Evolutionary conservation across 2,888 invertebrate genomes (phyloP), one percentile per base, ranked within the genome.

Genomic region (Marronus borbonicus): DNA sequence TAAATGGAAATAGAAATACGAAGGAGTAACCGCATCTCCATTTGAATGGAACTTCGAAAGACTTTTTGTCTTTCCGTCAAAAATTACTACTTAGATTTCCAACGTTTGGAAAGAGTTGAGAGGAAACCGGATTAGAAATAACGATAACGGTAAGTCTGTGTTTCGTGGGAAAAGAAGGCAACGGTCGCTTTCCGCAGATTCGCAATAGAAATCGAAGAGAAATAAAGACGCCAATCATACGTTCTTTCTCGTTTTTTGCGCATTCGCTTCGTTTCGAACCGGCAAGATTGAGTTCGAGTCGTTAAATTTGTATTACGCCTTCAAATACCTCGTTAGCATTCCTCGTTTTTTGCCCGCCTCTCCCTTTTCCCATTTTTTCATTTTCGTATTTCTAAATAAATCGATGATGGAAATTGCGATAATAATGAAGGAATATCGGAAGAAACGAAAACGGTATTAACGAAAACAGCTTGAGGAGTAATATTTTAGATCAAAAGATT

Each of bases 251-350:
- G 31, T 36, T 36, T 36, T 36, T 36, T 36, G 3, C 52, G 52
- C 52, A 0, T 52, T n/a, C 52, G 52, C 52, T 52, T n/a, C 52
- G 17, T 52, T 52, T 52, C 2, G n/a, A 17, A 17, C 52, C 12
- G 52, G 52, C 52, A 52, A 52, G 52, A 52, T 52, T 52, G 52
- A 52, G 5, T 52, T 17, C n/a, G n/a, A 14, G 52, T 52, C 52
- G 52, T 52, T 52, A 52, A 52, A 52, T 52, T 52, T 52, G 52
- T 52, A 52, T 52, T 52, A 52, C 52, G 52, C 14, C 52, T 52
- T 52, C 52, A n/a, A 52, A 52, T 52, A n/a, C 52, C 52, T 52
- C 52, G 52, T 52, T 52, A n/a, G 52, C 17, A 52, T 52, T 52
- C 52, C 17, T 17, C 52, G 12, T 52, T 52, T 52, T 52, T 17